These are phyloP conservation scores for Pelobates fuscus DNA, from an alignment of 2,113 vertebrate genomes.

Conservation along the genomic window DNA sequence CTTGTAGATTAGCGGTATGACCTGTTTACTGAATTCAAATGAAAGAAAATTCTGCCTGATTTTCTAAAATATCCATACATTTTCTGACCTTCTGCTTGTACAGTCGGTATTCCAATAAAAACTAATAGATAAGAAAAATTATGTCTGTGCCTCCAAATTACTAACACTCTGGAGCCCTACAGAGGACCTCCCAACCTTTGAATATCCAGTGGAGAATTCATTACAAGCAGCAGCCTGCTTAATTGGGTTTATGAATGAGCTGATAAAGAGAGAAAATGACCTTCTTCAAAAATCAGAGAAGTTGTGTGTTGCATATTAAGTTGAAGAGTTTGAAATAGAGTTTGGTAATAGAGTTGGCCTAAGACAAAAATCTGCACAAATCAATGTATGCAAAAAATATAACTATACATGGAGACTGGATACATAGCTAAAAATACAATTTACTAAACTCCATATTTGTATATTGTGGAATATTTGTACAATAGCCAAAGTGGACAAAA, in stretches of 20 bases:
- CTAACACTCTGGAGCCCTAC: slow-evolving; percentile 32
- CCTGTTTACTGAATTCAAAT: too few relatives aligned
- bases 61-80: background rate
- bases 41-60: background rate
- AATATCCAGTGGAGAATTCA: slow-evolving; percentile 41
- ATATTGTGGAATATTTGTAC: too few relatives aligned
- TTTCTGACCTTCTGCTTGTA: slow-evolving; percentile 3
- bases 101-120: slow-evolving; percentile 10
- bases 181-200: slow-evolving; percentile 36
- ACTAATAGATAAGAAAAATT: slow-evolving; percentile 41
- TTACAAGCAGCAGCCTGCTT: slow-evolving; percentile 34
- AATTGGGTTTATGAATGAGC: slow-evolving; percentile 38
- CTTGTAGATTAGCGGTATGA: too few relatives aligned
- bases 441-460: too few relatives aligned
- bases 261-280: slow-evolving; percentile 36
- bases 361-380: too few relatives aligned
- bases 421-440: too few relatives aligned
- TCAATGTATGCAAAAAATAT: too few relatives aligned
- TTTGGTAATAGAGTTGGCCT: too few relatives aligned
- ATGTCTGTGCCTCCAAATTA: slow-evolving; percentile 26
- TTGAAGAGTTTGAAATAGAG: background rate
- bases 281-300: slow-evolving; percentile 19
- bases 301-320: slow-evolving; percentile 15
- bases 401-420: too few relatives aligned
- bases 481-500: too few relatives aligned